Evolutionary conservation across 2,888 invertebrate species (phyloP).

Genomic region (Nephrotoma guestfalica): DNA sequence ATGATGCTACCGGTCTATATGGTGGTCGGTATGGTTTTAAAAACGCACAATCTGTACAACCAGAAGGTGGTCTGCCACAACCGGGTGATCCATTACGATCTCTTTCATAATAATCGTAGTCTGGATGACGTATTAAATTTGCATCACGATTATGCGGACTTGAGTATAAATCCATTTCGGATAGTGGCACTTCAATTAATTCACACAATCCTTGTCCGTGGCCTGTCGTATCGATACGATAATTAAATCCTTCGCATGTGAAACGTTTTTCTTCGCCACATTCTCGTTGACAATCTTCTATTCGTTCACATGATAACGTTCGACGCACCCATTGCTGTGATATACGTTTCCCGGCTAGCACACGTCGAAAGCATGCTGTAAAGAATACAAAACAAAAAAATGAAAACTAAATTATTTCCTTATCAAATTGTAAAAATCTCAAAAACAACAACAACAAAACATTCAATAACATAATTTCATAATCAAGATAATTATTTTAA

Average conservation of each 20-base stretch:
- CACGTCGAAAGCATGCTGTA: constrained; percentile 64
- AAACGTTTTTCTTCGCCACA: constrained; percentile 61
- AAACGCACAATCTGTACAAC: constrained; percentile 27
- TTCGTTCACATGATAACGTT: constrained; percentile 51
- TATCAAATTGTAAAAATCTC: background rate
- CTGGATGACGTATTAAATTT: constrained; percentile 36
- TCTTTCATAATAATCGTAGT: constrained; percentile 66
- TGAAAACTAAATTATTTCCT: background rate
- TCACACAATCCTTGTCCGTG: constrained; percentile 65
- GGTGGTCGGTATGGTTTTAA: constrained; percentile 20
- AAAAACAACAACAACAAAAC: background rate
- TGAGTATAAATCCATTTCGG: constrained; percentile 46
- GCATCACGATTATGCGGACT: constrained; percentile 36
- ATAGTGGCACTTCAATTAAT: constrained; percentile 53
- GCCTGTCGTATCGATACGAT: constrained; percentile 58
- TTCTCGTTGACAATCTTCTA: constrained; percentile 61
- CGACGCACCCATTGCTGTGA: constrained; percentile 51
- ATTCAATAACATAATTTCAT: background rate
- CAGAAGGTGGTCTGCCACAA: constrained; percentile 30
- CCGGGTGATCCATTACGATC: constrained; percentile 57
- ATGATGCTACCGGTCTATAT: constrained; percentile 22
- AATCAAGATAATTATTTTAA: constrained; percentile 2
- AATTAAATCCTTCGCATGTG: constrained; percentile 72
- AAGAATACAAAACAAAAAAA: constrained; percentile 12
- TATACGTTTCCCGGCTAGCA: constrained; percentile 57